Conservation (phyloP, 2,888 invertebrate genomes). For the Meta bourneti region DNA sequence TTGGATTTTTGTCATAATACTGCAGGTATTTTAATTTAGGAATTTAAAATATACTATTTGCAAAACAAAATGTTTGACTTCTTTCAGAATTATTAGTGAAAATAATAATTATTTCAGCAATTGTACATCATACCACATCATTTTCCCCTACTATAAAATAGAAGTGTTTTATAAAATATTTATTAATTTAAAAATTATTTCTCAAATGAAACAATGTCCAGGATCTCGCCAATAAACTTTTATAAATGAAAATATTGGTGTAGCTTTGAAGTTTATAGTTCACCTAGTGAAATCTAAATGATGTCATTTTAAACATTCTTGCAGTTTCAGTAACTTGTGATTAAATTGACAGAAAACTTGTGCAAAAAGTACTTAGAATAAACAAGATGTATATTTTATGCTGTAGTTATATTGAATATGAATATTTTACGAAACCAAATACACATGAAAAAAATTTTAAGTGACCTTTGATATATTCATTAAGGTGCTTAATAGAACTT, state of each 20-base stretch:
- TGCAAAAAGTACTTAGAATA: slow-evolving; percentile 31
- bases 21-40: neutral
- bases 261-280: neutral
- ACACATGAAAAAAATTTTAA: slow-evolving; percentile 27
- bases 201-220: neutral
- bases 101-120: too few species aligned
- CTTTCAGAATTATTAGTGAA: too few species aligned
- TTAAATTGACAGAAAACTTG: neutral
- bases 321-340: neutral
- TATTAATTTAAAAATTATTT: neutral
- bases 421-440: slow-evolving; percentile 32
- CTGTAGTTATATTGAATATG: slow-evolving; percentile 11
- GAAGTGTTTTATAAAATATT: too few species aligned
- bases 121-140: too few species aligned
- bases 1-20: neutral
- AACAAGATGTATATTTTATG: slow-evolving; percentile 47
- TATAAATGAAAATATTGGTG: neutral
- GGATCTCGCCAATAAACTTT: neutral
- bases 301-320: neutral
- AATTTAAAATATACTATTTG: neutral
- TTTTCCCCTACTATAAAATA: too few species aligned
- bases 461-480: slow-evolving; percentile 69
- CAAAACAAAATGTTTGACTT: too few species aligned
- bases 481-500: slow-evolving; percentile 60
- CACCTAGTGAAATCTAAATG: neutral